Percentiles rank a stretch among this genome's conserved stretches.
phyloP scores from a whole-genome alignment of 2,797 vertebrate species.

The Taenioides sp. region DNA sequence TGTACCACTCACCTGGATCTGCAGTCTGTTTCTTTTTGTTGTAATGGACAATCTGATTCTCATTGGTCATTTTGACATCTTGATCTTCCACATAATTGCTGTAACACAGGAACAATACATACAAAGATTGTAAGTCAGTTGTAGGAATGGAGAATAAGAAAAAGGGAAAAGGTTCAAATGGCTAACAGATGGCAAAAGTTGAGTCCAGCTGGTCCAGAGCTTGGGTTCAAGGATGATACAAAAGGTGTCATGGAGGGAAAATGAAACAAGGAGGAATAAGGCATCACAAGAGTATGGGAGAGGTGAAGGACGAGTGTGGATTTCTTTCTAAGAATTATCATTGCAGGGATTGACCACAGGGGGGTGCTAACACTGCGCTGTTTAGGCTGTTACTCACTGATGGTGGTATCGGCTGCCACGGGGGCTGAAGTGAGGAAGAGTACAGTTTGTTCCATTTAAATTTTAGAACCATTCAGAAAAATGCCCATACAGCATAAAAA shows the following conservation, averaged over 20 bases:
- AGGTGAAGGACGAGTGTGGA: slow-evolving; percentile 33
- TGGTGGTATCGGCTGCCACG: slow-evolving; percentile 57
- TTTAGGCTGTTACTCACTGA: slow-evolving; percentile 69
- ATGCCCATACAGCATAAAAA: slow-evolving; percentile 4
- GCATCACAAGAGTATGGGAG: slow-evolving; percentile 36
- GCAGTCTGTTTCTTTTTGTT: slow-evolving; percentile 84
- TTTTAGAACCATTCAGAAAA: slow-evolving; percentile 4
- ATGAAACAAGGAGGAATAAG: slow-evolving; percentile 3
- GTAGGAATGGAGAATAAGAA: not conserved
- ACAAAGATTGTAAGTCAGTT: not conserved
- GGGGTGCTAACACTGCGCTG: slow-evolving; percentile 45
- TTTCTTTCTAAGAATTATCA: slow-evolving; percentile 34
- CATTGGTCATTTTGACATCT: slow-evolving; percentile 96
- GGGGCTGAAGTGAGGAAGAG: slow-evolving; percentile 71
- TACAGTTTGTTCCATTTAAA: slow-evolving; percentile 28
- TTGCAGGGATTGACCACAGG: slow-evolving; percentile 58
- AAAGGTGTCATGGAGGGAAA: slow-evolving; percentile 9
- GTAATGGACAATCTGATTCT: slow-evolving; percentile 88
- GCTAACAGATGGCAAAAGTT: slow-evolving; percentile 35
- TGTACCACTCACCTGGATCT: slow-evolving; percentile 82
- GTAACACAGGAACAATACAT: slow-evolving; percentile 46
- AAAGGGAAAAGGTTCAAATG: slow-evolving; percentile 11
- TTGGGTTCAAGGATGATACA: slow-evolving; percentile 23
- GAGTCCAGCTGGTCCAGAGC: slow-evolving; percentile 37
- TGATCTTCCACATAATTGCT: slow-evolving; percentile 91